A percentile compares a stretch with the other conserved stretches of the same genome.
Conservation (phyloP, 2,797 vertebrate genomes). For the Catostomus latipinnis region DNA sequence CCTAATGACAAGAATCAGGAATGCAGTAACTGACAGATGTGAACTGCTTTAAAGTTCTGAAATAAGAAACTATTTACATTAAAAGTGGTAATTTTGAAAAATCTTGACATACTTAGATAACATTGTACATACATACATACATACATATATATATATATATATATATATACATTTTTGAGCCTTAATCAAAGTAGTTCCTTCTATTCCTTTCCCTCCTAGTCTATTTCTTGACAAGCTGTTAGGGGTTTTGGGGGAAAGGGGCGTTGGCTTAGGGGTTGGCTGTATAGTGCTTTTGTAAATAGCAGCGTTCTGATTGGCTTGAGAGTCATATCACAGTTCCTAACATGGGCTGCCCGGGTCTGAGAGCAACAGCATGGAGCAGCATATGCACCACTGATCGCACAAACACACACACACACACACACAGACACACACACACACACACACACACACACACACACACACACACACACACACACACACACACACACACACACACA, state of each 20-base stretch:
- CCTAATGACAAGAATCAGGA: too few relatives aligned
- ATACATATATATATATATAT: too few relatives aligned
- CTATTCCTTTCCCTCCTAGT: background rate
- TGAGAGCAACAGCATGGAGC: conserved; percentile 64
- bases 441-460: conserved; percentile 16
- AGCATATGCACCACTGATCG: conserved; percentile 65
- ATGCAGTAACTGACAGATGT: too few relatives aligned
- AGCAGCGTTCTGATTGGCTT: conserved; percentile 82
- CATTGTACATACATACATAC: too few relatives aligned
- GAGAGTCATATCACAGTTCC: conserved; percentile 75
- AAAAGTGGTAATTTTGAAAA: too few relatives aligned
- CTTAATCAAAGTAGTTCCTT: background rate
- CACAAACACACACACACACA: conserved; percentile 42
- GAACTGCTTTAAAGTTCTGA: too few relatives aligned
- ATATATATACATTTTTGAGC: too few relatives aligned
- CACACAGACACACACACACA: conserved; percentile 35
- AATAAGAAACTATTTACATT: too few relatives aligned
- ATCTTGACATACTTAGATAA: too few relatives aligned
- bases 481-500: conserved; percentile 18
- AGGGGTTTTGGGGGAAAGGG: conserved; percentile 13
- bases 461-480: conserved; percentile 46
- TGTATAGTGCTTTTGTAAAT: conserved; percentile 71
- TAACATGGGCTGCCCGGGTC: conserved; percentile 76
- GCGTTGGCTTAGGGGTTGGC: conserved; percentile 27
- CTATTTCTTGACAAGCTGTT: conserved; percentile 29